A percentile compares a stretch with the other conserved stretches of the same genome.
Conservation (phyloP, 1,140 invertebrate genomes). For the Drosophila dunni region DNA sequence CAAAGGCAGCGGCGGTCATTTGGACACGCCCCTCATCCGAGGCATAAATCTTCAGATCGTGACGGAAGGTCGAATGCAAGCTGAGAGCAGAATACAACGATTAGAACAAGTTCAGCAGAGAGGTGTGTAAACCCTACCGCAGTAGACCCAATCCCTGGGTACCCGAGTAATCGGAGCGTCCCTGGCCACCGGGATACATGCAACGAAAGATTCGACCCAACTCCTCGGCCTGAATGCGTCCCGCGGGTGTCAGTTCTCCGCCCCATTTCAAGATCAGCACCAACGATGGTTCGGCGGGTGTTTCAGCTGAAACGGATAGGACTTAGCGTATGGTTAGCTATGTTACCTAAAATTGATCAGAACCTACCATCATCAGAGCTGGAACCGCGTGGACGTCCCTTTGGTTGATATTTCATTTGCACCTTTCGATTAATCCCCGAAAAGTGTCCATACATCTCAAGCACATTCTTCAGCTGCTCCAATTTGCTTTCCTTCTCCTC, state of each 20-base stretch:
- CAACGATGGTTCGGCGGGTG: conserved; percentile 93
- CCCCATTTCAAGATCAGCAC: conserved; percentile 99
- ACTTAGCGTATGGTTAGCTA: conserved; percentile 50
- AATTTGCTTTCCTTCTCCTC: conserved; percentile 98
- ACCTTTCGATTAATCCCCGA: conserved; percentile 99
- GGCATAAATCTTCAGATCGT: conserved; percentile 99
- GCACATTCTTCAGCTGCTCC: conserved; percentile 98
- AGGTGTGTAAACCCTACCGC: conserved; percentile 82
- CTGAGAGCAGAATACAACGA: conserved; percentile 84
- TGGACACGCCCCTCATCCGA: conserved; percentile 99
- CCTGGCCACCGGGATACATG: conserved; percentile 98
- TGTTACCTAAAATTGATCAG: neutral
- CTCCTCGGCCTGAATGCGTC: conserved; percentile 98
- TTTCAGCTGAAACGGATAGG: conserved; percentile 86
- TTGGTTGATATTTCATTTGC: conserved; percentile 99
- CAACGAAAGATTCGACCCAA: conserved; percentile 98
- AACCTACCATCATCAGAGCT: conserved; percentile 97
- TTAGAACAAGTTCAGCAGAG: too few species aligned
- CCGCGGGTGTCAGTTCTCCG: conserved; percentile 99
- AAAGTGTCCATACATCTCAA: conserved; percentile 99
- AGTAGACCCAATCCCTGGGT: conserved; percentile 96
- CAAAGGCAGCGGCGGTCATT: conserved; percentile 99
- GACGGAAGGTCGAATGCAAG: conserved; percentile 98
- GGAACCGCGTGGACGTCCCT: conserved; percentile 95
- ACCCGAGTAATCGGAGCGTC: conserved; percentile 89